A percentile compares a stretch with the other conserved stretches of the same genome.
Evolutionary conservation across 2,797 vertebrate genomes (phyloP).

Genomic region (Salarias fasciatus): DNA sequence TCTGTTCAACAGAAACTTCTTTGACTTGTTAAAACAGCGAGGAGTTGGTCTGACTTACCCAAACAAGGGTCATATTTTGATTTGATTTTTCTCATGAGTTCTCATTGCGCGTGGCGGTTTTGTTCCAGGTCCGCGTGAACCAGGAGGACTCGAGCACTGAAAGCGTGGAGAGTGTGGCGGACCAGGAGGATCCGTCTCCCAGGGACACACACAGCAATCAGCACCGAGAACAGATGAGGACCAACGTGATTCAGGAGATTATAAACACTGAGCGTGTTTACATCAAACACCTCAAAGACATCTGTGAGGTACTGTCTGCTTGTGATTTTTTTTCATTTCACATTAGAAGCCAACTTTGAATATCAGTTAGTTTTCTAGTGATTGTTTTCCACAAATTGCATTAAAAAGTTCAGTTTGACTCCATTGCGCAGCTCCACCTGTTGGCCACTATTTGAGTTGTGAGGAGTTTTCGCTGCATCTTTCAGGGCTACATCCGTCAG

Average conservation of each 20-base stretch:
- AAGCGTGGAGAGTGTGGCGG: conserved; percentile 79
- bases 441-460: conserved; percentile 48
- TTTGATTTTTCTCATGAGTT: not conserved
- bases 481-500: conserved; percentile 96
- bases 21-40: conserved; percentile 2
- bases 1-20: conserved; percentile 34
- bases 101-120: conserved; percentile 1
- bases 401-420: not conserved
- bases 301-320: conserved; percentile 88
- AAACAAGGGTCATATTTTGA: too few relatives aligned
- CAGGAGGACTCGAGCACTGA: conserved; percentile 91
- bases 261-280: conserved; percentile 97
- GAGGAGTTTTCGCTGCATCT: too few relatives aligned
- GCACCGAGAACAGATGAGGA: conserved; percentile 96
- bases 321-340: not conserved
- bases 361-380: too few relatives aligned
- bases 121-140: conserved; percentile 92
- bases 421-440: conserved; percentile 50
- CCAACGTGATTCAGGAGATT: conserved; percentile 97
- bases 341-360: not conserved
- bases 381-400: conserved; percentile 5
- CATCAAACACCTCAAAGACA: conserved; percentile 98
- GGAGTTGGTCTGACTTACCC: not conserved
- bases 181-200: conserved; percentile 82
- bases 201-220: conserved; percentile 82